Conservation (phyloP, 2,113 vertebrate genomes). For the Zosterops lateralis region DNA sequence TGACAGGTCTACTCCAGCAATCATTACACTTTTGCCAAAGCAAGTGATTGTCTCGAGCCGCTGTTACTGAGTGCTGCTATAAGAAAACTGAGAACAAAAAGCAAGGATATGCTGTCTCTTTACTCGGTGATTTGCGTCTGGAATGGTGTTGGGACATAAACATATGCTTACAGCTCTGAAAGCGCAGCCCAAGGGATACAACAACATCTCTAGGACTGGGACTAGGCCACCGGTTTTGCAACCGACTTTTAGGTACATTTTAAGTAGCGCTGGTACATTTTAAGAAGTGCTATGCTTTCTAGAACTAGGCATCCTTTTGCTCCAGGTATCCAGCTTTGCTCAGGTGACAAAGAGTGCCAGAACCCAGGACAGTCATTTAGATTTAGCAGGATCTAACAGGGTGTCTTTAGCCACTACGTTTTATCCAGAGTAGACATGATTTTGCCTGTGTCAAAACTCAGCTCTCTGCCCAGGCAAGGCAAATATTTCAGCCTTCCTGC, state of each 20-base stretch:
- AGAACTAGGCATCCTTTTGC: constrained; percentile 29
- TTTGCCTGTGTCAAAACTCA: constrained; percentile 53
- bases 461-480: constrained; percentile 63
- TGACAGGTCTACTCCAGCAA: constrained; percentile 45
- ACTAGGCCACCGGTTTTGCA: neutral
- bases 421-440: constrained; percentile 27
- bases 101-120: neutral
- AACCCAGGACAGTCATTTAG: constrained; percentile 23
- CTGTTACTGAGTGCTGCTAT: constrained; percentile 36
- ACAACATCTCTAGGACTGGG: constrained; percentile 18
- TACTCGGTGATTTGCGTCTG: neutral
- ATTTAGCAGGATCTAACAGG: constrained; percentile 50
- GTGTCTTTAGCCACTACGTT: constrained; percentile 14
- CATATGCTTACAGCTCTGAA: constrained; percentile 14
- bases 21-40: neutral
- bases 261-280: neutral
- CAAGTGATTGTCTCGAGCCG: constrained; percentile 48
- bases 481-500: constrained; percentile 57
- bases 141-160: neutral
- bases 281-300: neutral
- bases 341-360: constrained; percentile 44
- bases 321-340: constrained; percentile 52
- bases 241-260: neutral
- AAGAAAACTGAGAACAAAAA: neutral
- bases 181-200: constrained; percentile 45